A percentile compares a stretch with the other conserved stretches of the same genome.
Evolutionary conservation across 2,888 invertebrate genomes (phyloP).

Genomic region (Sinohyriopsis cumingii): DNA sequence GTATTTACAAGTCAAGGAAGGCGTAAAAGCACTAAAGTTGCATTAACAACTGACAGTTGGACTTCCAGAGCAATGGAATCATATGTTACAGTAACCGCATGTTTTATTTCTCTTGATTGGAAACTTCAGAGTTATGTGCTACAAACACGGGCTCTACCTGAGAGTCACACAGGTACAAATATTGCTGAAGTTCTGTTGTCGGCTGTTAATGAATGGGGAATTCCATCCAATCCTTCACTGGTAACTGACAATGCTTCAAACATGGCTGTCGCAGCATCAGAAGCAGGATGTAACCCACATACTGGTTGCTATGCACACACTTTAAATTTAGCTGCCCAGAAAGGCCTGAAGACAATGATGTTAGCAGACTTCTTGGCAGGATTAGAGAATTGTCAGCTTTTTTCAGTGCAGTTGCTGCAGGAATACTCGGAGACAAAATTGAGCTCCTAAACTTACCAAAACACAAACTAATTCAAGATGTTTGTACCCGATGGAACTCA

Average conservation of each 20-base stretch:
- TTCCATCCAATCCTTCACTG: slow-evolving; percentile 5
- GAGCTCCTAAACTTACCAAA: too few species aligned
- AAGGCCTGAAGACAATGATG: not conserved
- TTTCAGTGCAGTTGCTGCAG: too few species aligned
- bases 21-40: too few species aligned
- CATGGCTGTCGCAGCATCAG: slow-evolving; percentile 16
- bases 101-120: too few species aligned
- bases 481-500: too few species aligned
- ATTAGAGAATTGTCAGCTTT: not conserved
- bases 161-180: slow-evolving; percentile 20
- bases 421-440: too few species aligned
- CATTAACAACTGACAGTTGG: too few species aligned
- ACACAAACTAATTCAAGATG: too few species aligned
- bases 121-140: slow-evolving; percentile 18
- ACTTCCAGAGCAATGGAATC: too few species aligned
- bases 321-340: slow-evolving; percentile 18
- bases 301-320: slow-evolving; percentile 26
- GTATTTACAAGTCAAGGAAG: too few species aligned
- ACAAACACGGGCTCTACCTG: slow-evolving; percentile 17
- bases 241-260: slow-evolving; percentile 27
- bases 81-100: too few species aligned
- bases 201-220: slow-evolving; percentile 12
- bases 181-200: slow-evolving; percentile 16
- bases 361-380: too few species aligned
- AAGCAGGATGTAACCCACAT: slow-evolving; percentile 12